Evolutionary conservation across 2,113 vertebrate species (phyloP).

Genomic region (Myrmophylax atrothorax): DNA sequence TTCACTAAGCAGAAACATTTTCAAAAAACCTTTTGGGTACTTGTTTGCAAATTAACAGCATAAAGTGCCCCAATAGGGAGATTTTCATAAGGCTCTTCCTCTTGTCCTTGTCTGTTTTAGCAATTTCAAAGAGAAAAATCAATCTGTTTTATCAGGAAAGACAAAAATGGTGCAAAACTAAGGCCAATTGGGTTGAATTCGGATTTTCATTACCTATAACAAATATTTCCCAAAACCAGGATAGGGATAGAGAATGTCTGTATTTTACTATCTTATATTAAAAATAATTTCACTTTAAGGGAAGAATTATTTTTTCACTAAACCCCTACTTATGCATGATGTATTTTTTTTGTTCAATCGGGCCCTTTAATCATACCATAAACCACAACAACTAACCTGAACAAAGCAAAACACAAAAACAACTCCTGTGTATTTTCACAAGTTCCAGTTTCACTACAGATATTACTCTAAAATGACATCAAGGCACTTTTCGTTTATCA

Average conservation of each 20-base stretch:
- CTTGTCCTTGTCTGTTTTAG: neutral
- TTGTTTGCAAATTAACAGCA: neutral
- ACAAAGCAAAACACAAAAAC: slow-evolving; percentile 8
- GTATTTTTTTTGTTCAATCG: neutral
- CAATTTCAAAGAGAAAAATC: neutral
- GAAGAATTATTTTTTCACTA: neutral
- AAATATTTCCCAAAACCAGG: neutral
- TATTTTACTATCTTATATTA: neutral
- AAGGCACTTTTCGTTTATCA: neutral
- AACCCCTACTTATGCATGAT: neutral
- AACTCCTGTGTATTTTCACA: neutral
- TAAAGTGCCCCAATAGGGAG: neutral
- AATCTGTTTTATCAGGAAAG: neutral
- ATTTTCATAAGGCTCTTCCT: neutral
- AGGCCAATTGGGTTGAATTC: neutral
- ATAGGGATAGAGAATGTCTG: neutral
- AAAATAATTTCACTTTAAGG: neutral
- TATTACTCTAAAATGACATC: neutral
- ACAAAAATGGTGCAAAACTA: neutral
- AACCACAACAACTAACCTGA: neutral
- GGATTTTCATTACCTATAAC: neutral
- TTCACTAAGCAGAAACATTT: slow-evolving; percentile 28
- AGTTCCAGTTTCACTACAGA: neutral
- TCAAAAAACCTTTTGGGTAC: neutral
- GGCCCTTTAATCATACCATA: neutral